A percentile compares a stretch with the other conserved stretches of the same genome.
Evolutionary conservation across 2,113 vertebrate species (phyloP).

Genomic region (Oreochromis tanganicae): DNA sequence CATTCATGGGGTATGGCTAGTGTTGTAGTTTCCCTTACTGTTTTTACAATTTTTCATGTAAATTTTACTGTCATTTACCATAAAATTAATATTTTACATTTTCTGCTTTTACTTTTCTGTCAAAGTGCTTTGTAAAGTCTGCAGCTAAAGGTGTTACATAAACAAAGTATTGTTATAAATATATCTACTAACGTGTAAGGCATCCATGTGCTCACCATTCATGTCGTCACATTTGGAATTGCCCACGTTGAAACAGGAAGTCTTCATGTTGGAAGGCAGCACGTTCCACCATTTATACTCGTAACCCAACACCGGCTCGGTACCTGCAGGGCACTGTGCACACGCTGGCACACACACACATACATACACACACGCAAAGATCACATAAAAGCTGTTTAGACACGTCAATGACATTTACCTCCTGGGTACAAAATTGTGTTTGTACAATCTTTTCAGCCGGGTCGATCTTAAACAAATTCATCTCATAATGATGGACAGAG

Average conservation of each 20-base stretch:
- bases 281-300: slow-evolving; percentile 99
- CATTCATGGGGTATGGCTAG: background rate
- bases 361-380: background rate
- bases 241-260: slow-evolving; percentile 94
- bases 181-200: background rate
- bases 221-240: slow-evolving; percentile 94
- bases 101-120: background rate
- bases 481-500: background rate
- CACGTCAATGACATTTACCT: background rate
- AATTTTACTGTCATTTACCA: background rate
- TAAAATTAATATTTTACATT: background rate
- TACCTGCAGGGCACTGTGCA: slow-evolving; percentile 86
- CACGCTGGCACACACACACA: slow-evolving; percentile 72
- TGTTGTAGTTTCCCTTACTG: background rate
- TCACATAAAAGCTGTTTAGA: background rate
- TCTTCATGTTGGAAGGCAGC: slow-evolving; percentile 92
- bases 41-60: background rate
- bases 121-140: background rate
- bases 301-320: slow-evolving; percentile 87
- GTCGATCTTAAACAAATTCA: background rate
- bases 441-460: background rate
- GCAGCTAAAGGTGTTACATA: background rate
- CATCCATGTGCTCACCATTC: slow-evolving; percentile 81
- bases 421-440: background rate
- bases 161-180: background rate